Evolutionary conservation across 2,797 vertebrate species (phyloP).

Genomic region (Euphonia xanthogaster): DNA sequence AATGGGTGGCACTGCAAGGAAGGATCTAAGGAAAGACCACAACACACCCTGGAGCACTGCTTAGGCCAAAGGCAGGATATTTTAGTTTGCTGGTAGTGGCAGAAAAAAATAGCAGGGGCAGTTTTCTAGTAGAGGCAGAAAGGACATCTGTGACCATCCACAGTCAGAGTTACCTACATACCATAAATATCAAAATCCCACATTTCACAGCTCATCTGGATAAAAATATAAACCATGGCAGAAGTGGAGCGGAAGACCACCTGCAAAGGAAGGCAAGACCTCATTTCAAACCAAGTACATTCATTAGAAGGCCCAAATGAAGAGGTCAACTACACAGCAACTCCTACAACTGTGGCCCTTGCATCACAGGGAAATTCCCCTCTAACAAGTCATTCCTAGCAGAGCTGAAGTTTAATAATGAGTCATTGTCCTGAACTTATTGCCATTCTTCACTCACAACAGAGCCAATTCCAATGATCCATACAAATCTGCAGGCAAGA

Average conservation of each 20-base stretch:
- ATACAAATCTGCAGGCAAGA: background rate
- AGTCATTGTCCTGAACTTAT: background rate
- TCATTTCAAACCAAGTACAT: background rate
- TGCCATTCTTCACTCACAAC: background rate
- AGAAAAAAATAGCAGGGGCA: background rate
- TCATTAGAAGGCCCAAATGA: background rate
- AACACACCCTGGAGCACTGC: background rate
- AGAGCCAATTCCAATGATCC: background rate
- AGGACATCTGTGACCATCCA: background rate
- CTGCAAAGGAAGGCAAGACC: conserved; percentile 69
- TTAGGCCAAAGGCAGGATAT: background rate
- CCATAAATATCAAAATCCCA: conserved; percentile 99
- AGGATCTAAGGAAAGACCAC: background rate
- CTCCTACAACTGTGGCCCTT: background rate
- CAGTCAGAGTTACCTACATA: conserved; percentile 52
- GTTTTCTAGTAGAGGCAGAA: background rate
- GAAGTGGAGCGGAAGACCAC: conserved; percentile 98
- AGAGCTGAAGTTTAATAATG: background rate
- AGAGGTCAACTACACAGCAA: background rate
- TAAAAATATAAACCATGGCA: conserved; percentile 99
- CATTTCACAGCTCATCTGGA: conserved; percentile 99
- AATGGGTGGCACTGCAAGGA: background rate
- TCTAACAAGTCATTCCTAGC: background rate
- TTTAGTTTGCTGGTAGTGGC: background rate
- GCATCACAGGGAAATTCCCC: background rate